phyloP scores from a whole-genome alignment of 1,140 invertebrate species.

The Coptotermes formosanus region DNA sequence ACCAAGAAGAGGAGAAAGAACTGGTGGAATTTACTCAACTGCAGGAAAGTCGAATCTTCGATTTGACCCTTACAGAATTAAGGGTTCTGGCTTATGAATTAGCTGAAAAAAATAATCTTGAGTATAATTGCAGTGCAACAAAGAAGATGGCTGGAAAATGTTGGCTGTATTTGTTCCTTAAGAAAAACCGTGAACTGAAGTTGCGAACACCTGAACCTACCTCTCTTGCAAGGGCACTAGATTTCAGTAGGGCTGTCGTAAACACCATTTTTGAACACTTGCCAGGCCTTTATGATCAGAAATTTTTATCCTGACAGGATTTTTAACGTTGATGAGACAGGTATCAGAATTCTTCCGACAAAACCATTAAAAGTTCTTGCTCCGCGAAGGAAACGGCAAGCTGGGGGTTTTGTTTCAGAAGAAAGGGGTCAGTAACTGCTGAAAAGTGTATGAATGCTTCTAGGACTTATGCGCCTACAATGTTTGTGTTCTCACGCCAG shows the following conservation, averaged over 20 bases:
- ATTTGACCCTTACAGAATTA: conserved; percentile 34
- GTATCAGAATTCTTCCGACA: conserved; percentile 40
- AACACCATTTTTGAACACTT: too few species aligned
- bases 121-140: conserved; percentile 35
- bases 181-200: conserved; percentile 41
- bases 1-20: too few species aligned
- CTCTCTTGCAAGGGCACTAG: conserved; percentile 43
- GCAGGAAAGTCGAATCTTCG: conserved; percentile 37
- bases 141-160: conserved; percentile 33
- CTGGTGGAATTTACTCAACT: conserved; percentile 34
- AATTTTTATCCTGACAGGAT: conserved; percentile 37
- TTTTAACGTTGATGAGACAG: conserved; percentile 48
- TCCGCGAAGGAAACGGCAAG: conserved; percentile 35
- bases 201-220: conserved; percentile 47
- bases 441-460: too few species aligned
- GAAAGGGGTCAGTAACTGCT: too few species aligned
- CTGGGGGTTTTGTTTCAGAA: too few species aligned
- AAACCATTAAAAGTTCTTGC: conserved; percentile 37
- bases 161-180: conserved; percentile 42
- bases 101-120: conserved; percentile 38
- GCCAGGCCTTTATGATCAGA: too few species aligned
- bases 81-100: conserved; percentile 37
- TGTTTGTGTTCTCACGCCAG: too few species aligned
- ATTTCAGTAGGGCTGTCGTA: conserved; percentile 44
- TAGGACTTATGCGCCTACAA: too few species aligned